Conservation (phyloP, 2,888 invertebrate genomes). For the Allophyes oxyacanthae region DNA sequence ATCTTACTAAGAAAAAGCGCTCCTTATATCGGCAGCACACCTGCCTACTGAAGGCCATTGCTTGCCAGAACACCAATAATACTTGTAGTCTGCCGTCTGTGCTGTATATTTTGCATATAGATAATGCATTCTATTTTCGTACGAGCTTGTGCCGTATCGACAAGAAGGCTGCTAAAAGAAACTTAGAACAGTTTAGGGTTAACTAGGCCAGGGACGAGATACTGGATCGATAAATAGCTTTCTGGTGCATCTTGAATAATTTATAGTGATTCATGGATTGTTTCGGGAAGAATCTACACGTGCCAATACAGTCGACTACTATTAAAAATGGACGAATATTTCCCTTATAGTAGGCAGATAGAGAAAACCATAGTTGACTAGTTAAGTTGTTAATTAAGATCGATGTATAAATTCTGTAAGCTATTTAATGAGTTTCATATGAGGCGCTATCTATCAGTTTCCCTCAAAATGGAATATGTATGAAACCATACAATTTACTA, state of each 20-base stretch:
- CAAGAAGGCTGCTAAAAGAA: slow-evolving; percentile 33
- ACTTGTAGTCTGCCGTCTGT: slow-evolving; percentile 9
- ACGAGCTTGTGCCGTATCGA: slow-evolving; percentile 19
- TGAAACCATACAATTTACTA: no score
- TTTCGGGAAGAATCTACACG: no score
- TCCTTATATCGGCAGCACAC: slow-evolving; percentile 1
- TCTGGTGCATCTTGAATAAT: slow-evolving; percentile 23
- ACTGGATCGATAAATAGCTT: slow-evolving; percentile 49
- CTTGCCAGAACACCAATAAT: slow-evolving; percentile 16
- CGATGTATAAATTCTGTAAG: no score
- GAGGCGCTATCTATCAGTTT: no score
- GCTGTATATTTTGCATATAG: slow-evolving; percentile 38
- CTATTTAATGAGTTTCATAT: no score
- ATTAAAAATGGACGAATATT: background rate
- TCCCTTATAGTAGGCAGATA: no score
- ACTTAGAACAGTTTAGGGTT: slow-evolving; percentile 24
- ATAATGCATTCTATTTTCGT: slow-evolving; percentile 46
- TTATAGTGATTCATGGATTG: slow-evolving; percentile 8
- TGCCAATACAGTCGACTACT: background rate
- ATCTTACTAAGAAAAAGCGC: background rate
- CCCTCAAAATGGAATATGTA: no score
- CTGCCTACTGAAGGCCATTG: slow-evolving; percentile 6
- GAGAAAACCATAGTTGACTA: no score
- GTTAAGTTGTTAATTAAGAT: no score
- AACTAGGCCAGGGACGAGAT: slow-evolving; percentile 57